A percentile compares a stretch with the other conserved stretches of the same genome.
These are phyloP conservation scores for Rhadina sibilatrix DNA, from an alignment of 2,113 vertebrate species.

Conservation along the genomic window DNA sequence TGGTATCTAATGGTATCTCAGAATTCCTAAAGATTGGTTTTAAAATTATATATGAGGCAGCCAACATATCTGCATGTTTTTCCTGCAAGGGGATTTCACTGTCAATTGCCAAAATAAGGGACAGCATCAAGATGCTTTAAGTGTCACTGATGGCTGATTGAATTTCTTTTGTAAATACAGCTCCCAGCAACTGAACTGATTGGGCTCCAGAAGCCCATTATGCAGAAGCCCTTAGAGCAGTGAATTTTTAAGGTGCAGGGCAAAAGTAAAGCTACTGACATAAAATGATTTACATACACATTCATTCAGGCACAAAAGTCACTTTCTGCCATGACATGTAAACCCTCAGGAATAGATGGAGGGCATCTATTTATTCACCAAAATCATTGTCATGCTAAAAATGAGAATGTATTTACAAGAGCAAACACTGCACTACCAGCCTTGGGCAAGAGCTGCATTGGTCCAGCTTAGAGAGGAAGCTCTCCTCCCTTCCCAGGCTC, in stretches of 20 bases:
- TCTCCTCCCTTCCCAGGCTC: neutral
- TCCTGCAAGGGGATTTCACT: neutral
- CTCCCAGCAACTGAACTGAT: neutral
- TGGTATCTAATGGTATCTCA: neutral
- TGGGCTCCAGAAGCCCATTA: neutral
- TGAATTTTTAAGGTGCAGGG: neutral
- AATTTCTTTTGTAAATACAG: neutral
- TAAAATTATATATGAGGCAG: neutral
- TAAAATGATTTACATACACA: neutral
- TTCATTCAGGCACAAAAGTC: conserved; percentile 25
- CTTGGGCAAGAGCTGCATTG: neutral
- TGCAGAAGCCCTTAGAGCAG: neutral
- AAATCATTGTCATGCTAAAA: conserved; percentile 1
- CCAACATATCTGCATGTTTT: neutral
- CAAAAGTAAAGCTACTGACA: neutral
- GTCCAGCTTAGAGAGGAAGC: neutral
- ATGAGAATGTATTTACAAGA: neutral
- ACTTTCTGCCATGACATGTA: neutral
- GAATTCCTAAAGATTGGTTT: neutral
- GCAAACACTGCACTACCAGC: neutral
- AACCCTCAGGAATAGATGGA: neutral
- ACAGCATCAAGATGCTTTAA: neutral
- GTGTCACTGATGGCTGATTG: neutral
- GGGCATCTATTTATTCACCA: neutral
- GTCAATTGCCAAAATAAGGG: neutral